Base-by-base conservation (phyloP, 2,888 invertebrate genomes). In the Lypha dubia region DNA sequence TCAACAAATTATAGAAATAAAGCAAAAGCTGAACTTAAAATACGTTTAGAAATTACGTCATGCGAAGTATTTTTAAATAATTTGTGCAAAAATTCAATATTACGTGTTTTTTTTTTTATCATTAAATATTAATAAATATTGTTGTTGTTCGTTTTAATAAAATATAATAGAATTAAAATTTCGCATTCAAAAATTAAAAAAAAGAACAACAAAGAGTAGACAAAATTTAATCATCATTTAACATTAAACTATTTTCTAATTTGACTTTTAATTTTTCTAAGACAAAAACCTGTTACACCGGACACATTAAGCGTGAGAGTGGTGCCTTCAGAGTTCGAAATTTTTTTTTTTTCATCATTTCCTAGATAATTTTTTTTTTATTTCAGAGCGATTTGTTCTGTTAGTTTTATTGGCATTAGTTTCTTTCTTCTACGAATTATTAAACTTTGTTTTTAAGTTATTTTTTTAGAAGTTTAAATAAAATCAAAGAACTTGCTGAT, bases 11-110 rank as follows among this genome's bases (percentile, higher is more conserved):
- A 32, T 1, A 46, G n/a, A 20, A 17, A n/a, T n/a, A 56, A 51
- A 60, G 20, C 24, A 49, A 79, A 79, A 79, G 63, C 56, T 73
- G 0, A 65, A 65, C 63, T 81, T 53, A n/a, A 75, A 62, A 58
- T 70, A 84, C 28, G 46, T 77, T 74, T 70, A 84, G 77, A 77
- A 68, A 81, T 84, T 84, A 74, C 84, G 84, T 84, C 84, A 84
- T 84, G 62, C 67, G 11, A 24, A 51, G 24, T 60, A 28, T 56
- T 76, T 51, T 44, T 58, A 4, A n/a, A 41, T 41, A n/a, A 46
- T 24, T 65, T 67, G 46, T 75, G 68, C 81, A 81, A 81, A 28
- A 81, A 73, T 24, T 79, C 35, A 11, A 11, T 32, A 53, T 32
- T 53, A 63, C 70, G 51, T 53, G 70, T 77, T 49, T 20, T 15